Evolutionary conservation across 2,888 invertebrate genomes (phyloP).

Genomic region (Cotesia congregata): DNA sequence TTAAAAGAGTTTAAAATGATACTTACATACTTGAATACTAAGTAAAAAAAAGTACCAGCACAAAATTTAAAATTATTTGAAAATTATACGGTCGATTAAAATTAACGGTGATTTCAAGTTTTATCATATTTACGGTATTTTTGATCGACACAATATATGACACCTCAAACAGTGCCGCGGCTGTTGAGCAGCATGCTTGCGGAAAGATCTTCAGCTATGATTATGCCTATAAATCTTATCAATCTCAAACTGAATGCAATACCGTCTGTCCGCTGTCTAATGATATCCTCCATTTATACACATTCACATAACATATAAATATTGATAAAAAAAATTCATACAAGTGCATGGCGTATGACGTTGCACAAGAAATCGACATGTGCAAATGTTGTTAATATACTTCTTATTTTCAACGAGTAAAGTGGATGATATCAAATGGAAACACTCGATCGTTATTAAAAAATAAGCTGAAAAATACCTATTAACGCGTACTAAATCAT

Average conservation of each 20-base stretch:
- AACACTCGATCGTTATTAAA: neutral
- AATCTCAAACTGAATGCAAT: conserved; percentile 16
- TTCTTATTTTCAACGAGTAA: neutral
- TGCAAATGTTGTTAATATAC: conserved; percentile 2
- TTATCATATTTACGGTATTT: neutral
- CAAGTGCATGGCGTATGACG: conserved; percentile 13
- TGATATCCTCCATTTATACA: conserved; percentile 24
- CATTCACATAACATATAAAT: neutral
- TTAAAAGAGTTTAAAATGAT: neutral
- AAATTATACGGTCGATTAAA: neutral
- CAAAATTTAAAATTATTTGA: neutral
- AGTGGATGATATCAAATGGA: neutral
- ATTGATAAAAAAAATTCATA: neutral
- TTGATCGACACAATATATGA: conserved; percentile 9
- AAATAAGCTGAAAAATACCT: neutral
- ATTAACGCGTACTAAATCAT: neutral
- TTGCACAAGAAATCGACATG: conserved; percentile 14
- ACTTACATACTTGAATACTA: neutral
- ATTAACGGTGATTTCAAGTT: neutral
- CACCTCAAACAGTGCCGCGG: conserved; percentile 16
- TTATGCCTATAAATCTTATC: conserved; percentile 33
- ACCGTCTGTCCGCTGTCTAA: conserved; percentile 32
- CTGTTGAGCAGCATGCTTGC: conserved; percentile 2
- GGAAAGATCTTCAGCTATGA: conserved; percentile 17
- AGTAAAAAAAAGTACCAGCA: neutral